phyloP scores from a whole-genome alignment of 1,140 invertebrate genomes.

The Hormaphis cornu region DNA sequence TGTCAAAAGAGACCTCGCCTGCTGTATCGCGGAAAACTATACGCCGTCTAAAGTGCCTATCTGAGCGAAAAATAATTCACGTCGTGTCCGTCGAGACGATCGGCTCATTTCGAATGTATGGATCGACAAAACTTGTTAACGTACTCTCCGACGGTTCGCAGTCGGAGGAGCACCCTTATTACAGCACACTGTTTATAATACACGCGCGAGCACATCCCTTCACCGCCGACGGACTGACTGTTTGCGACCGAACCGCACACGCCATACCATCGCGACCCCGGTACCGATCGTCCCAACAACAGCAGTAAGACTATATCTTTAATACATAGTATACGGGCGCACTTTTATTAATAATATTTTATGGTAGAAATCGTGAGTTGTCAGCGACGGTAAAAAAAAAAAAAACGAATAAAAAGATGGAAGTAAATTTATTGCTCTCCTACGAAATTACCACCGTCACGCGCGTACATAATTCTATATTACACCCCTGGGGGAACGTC shows the following conservation, averaged over 20 bases:
- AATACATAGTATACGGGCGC: no score
- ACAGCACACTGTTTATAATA: no score
- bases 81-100: not conserved
- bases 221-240: not conserved
- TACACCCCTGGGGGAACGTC: not conserved
- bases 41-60: slow-evolving; percentile 16
- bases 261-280: no score
- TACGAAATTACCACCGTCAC: slow-evolving; percentile 13
- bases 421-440: slow-evolving; percentile 9
- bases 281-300: slow-evolving; percentile 19
- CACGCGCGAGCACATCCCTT: no score
- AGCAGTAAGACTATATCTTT: not conserved
- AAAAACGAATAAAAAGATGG: no score
- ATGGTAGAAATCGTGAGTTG: slow-evolving; percentile 32
- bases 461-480: not conserved
- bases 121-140: slow-evolving; percentile 31
- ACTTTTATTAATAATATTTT: no score
- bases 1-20: no score
- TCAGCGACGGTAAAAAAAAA: slow-evolving; percentile 29
- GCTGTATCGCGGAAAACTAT: no score
- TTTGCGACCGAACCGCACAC: not conserved
- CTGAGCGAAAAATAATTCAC: slow-evolving; percentile 14
- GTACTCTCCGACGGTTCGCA: not conserved
- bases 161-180: no score
- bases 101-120: slow-evolving; percentile 28